Evolutionary conservation across 2,888 invertebrate genomes (phyloP).

Genomic region (Pardosa pseudoannulata): DNA sequence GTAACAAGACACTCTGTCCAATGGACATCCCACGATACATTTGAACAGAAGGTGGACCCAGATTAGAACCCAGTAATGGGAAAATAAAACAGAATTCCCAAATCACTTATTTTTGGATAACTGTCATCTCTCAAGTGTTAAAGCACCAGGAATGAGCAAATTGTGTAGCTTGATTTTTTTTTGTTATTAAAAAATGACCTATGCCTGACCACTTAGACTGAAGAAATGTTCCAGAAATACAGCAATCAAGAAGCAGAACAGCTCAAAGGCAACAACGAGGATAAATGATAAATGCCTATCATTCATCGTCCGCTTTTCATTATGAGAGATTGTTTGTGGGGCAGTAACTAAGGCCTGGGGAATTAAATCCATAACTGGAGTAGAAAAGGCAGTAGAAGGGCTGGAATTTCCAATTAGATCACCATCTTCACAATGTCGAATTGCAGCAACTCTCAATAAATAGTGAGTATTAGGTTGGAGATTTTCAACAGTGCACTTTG

Average conservation of each 20-base stretch:
- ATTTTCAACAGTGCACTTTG: conserved; percentile 81
- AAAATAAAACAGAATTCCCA: neutral
- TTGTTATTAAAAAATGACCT: neutral
- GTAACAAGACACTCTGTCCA: neutral
- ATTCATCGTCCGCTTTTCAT: conserved; percentile 52
- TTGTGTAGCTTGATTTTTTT: neutral
- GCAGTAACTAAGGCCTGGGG: conserved; percentile 24
- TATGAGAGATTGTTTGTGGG: conserved; percentile 41
- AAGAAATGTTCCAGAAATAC: conserved; percentile 45
- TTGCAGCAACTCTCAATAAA: conserved; percentile 86
- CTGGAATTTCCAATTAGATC: conserved; percentile 72
- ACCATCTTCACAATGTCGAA: conserved; percentile 82
- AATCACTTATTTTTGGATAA: neutral
- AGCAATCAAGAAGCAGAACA: conserved; percentile 44
- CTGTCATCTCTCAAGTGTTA: conserved; percentile 19
- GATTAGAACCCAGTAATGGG: neutral
- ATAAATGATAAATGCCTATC: conserved; percentile 31
- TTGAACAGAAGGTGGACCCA: conserved; percentile 4
- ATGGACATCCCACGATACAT: neutral
- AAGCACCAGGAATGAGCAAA: conserved; percentile 69
- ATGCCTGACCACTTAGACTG: conserved; percentile 30
- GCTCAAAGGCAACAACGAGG: conserved; percentile 26
- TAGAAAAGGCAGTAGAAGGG: conserved; percentile 43
- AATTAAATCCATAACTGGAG: conserved; percentile 6
- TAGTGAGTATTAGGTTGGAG: conserved; percentile 87